phyloP scores from a whole-genome alignment of 1,140 invertebrate species.

The Bombyx mandarina region DNA sequence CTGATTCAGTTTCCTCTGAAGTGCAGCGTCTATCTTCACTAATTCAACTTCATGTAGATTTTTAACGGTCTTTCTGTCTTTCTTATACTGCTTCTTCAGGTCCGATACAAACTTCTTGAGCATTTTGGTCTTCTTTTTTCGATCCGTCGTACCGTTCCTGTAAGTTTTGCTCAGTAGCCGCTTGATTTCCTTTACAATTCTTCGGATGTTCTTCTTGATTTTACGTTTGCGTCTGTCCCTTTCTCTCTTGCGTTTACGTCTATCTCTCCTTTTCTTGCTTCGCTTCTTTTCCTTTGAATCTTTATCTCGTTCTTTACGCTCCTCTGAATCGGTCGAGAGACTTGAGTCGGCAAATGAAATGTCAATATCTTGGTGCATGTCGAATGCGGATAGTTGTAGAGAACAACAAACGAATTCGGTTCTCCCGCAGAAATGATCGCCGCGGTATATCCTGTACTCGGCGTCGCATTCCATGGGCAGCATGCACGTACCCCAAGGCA shows the following conservation, averaged over 20 bases:
- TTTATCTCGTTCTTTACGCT: constrained; percentile 25
- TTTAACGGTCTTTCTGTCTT: constrained; percentile 39
- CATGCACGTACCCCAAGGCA: constrained; percentile 55
- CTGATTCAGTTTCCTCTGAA: constrained; percentile 32
- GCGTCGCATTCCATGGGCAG: constrained; percentile 46
- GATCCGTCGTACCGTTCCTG: constrained; percentile 35
- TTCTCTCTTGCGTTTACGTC: constrained; percentile 26
- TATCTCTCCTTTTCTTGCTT: constrained; percentile 19
- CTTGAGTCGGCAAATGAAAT: constrained; percentile 42
- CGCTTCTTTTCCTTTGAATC: constrained; percentile 25
- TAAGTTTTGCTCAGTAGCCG: constrained; percentile 42
- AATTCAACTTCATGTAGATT: constrained; percentile 40
- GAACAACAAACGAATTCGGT: constrained; percentile 50
- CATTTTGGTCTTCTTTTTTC: constrained; percentile 44
- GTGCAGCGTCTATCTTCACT: constrained; percentile 32
- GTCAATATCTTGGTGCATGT: constrained; percentile 48
- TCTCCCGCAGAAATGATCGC: constrained; percentile 48
- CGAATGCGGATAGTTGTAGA: constrained; percentile 37
- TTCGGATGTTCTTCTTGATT: constrained; percentile 42
- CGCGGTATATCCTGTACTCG: constrained; percentile 49
- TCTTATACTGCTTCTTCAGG: constrained; percentile 42
- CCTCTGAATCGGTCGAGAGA: constrained; percentile 35
- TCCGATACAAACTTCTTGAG: constrained; percentile 47
- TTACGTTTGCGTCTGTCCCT: constrained; percentile 37
- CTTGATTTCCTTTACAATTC: constrained; percentile 41